Conservation (phyloP, 2,113 vertebrate species). For the Fulmarus glacialis region DNA sequence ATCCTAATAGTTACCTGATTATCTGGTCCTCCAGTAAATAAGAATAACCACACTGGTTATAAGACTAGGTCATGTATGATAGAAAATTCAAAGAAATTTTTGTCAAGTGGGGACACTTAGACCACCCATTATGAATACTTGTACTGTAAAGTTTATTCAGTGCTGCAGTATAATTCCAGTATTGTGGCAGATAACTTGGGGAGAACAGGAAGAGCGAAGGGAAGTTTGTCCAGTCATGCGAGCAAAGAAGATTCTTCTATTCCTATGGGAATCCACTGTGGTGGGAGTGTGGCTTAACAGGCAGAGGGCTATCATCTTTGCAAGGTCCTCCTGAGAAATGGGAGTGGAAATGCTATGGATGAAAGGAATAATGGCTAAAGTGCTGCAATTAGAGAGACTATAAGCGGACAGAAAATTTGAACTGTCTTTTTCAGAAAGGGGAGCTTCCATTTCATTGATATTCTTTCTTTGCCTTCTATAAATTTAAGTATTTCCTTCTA, state of each 20-base stretch:
- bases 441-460: neutral
- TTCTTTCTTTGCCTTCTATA: neutral
- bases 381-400: neutral
- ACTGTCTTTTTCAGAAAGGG: neutral
- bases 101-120: neutral
- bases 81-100: neutral
- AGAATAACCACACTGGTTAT: neutral
- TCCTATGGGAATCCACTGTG: neutral
- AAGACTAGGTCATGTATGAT: neutral
- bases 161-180: neutral
- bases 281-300: neutral
- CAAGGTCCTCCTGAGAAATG: neutral
- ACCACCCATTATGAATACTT: neutral
- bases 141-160: neutral
- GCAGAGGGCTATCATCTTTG: neutral
- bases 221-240: neutral
- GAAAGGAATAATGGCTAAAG: neutral
- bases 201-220: neutral
- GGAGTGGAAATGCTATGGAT: neutral
- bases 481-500: neutral
- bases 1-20: neutral
- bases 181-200: neutral
- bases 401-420: neutral
- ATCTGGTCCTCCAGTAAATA: neutral
- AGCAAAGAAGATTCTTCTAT: neutral